These are phyloP conservation scores for Cristatella mucedo DNA, from an alignment of 2,888 invertebrate species.

Conservation along the genomic window DNA sequence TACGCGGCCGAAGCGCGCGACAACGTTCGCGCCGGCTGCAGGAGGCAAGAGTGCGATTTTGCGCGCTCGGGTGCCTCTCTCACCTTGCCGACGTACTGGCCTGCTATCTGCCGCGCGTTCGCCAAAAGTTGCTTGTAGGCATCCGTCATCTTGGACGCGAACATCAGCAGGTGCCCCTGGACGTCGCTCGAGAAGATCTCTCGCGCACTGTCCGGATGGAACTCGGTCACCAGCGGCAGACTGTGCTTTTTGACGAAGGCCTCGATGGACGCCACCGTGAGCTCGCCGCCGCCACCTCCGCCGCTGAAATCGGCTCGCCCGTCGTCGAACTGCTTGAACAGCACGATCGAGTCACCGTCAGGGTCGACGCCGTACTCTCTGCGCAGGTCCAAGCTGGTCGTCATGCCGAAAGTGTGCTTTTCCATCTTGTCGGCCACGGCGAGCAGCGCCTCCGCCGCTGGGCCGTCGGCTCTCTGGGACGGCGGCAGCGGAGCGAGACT, in stretches of 20 bases:
- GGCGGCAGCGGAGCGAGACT: too few species aligned
- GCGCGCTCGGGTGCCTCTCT: too few species aligned
- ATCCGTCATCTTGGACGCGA: conserved; percentile 55
- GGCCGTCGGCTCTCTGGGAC: too few species aligned
- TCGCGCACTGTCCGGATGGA: conserved; percentile 76
- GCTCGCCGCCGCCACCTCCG: too few species aligned
- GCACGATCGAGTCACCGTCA: conserved; percentile 44
- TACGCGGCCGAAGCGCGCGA: too few species aligned
- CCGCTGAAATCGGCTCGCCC: conserved; percentile 31
- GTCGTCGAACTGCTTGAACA: conserved; percentile 14
- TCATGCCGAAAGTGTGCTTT: conserved; percentile 68
- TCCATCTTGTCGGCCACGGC: conserved; percentile 44
- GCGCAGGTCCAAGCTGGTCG: conserved; percentile 56
- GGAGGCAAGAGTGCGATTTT: too few species aligned
- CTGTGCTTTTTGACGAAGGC: conserved; percentile 65
- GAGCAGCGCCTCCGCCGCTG: conserved; percentile 3
- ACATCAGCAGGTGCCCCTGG: conserved; percentile 78
- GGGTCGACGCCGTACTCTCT: conserved; percentile 57
- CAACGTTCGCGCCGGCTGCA: too few species aligned
- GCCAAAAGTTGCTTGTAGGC: too few species aligned
- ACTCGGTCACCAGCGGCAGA: conserved; percentile 72
- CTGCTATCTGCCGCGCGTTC: too few species aligned
- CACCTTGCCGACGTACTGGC: too few species aligned
- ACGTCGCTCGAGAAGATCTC: conserved; percentile 91
- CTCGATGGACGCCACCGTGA: conserved; percentile 47